Percentiles rank a stretch among this genome's conserved stretches.
Evolutionary conservation across 2,888 invertebrate genomes (phyloP).

Genomic region (Baronia brevicornis): DNA sequence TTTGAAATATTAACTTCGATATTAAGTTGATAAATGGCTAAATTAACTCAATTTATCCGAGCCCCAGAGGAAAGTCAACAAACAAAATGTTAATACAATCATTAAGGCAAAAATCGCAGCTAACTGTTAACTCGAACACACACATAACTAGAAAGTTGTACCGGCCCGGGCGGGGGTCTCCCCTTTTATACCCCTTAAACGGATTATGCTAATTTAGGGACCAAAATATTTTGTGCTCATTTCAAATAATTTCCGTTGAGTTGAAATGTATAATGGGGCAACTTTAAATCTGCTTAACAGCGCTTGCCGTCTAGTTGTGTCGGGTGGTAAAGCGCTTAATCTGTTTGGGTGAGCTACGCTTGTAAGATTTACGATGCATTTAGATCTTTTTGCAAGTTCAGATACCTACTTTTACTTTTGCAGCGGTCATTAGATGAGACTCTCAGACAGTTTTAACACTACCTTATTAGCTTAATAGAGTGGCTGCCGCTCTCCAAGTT

Average conservation of each 20-base stretch:
- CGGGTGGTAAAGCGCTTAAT: slow-evolving; percentile 17
- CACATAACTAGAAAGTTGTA: slow-evolving; percentile 15
- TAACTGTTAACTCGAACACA: slow-evolving; percentile 16
- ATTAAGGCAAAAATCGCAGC: slow-evolving; percentile 16
- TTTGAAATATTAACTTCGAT: slow-evolving; percentile 1
- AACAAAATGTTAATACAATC: slow-evolving; percentile 11
- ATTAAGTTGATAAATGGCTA: slow-evolving; percentile 7
- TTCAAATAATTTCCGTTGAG: slow-evolving; percentile 55
- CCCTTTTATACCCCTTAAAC: slow-evolving; percentile 22
- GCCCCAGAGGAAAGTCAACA: slow-evolving; percentile 10
- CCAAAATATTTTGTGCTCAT: slow-evolving; percentile 56
- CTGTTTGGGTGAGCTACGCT: slow-evolving; percentile 8
- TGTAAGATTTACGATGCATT: slow-evolving; percentile 16
- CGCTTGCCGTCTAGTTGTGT: slow-evolving; percentile 29
- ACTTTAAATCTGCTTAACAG: slow-evolving; percentile 46
- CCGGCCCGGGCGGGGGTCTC: slow-evolving; percentile 2
- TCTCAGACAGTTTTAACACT: too few relatives aligned
- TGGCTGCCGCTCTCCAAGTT: too few relatives aligned
- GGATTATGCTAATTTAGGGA: slow-evolving; percentile 61
- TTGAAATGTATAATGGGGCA: slow-evolving; percentile 43
- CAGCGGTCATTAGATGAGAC: slow-evolving; percentile 8
- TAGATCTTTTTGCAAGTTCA: slow-evolving; percentile 13
- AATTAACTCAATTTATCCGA: slow-evolving; percentile 7
- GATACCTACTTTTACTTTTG: slow-evolving; percentile 11
- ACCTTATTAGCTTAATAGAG: too few relatives aligned